A percentile compares a stretch with the other conserved stretches of the same genome.
Conservation (phyloP, 1,140 invertebrate genomes). For the Brachionus rotundiformis region DNA sequence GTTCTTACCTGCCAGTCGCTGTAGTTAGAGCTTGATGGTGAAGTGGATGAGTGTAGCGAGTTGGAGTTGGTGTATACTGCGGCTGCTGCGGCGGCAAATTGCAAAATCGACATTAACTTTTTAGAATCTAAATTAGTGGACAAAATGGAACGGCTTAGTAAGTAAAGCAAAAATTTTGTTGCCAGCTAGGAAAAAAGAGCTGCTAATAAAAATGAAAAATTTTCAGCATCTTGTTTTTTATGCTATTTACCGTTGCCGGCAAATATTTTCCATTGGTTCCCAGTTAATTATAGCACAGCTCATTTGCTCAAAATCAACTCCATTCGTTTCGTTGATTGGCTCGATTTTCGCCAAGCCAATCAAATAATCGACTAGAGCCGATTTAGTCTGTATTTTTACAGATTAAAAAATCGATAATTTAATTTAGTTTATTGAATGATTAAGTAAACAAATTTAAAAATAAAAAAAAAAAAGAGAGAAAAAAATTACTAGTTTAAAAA, state of each 20-base stretch:
- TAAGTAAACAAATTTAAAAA: conserved; percentile 30
- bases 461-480: not conserved
- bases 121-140: not conserved
- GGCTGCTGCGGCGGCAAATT: conserved; percentile 44
- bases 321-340: not conserved
- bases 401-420: conserved; percentile 39
- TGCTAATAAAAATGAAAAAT: conserved; percentile 34
- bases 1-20: conserved; percentile 37
- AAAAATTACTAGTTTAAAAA: not conserved
- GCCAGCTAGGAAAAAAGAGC: not conserved
- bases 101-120: conserved; percentile 44
- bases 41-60: not conserved
- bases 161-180: conserved; percentile 26
- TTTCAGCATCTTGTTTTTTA: conserved; percentile 29
- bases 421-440: conserved; percentile 39
- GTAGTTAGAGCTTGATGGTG: not conserved
- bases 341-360: not conserved
- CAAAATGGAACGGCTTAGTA: too few relatives aligned
- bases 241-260: conserved; percentile 1
- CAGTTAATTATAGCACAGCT: not conserved
- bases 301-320: not conserved
- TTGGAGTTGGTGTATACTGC: conserved; percentile 33
- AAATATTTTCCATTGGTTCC: conserved; percentile 10
- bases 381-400: not conserved
- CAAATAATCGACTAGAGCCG: not conserved